These are phyloP conservation scores for Cavia porcellus DNA, from an alignment of 2,113 vertebrate species.

Conservation along the genomic window DNA sequence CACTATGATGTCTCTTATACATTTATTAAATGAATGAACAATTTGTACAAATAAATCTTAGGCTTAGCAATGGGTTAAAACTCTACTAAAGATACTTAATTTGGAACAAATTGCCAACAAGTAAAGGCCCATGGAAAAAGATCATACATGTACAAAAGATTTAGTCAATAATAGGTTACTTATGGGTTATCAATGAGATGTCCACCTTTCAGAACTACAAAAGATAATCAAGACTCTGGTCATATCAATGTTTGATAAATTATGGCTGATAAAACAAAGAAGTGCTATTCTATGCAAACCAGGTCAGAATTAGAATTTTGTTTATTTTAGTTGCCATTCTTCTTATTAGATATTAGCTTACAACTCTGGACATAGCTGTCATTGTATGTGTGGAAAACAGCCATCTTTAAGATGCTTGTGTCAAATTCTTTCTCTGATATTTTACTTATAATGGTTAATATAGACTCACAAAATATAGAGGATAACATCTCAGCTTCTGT, in stretches of 20 bases:
- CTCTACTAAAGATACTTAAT: slow-evolving; percentile 46
- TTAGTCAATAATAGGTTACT: background rate
- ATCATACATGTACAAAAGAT: background rate
- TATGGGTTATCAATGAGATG: background rate
- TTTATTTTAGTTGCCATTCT: background rate
- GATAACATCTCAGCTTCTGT: background rate
- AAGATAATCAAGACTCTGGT: background rate
- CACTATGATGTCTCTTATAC: background rate
- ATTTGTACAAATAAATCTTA: background rate
- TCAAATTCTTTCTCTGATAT: slow-evolving; percentile 19
- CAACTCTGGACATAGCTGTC: too few relatives aligned
- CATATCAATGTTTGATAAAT: background rate
- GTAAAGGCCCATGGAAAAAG: background rate
- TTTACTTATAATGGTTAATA: slow-evolving; percentile 31
- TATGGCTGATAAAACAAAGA: background rate
- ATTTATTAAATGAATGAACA: background rate
- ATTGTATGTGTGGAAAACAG: too few relatives aligned
- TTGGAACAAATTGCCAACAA: slow-evolving; percentile 14
- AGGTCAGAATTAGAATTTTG: background rate
- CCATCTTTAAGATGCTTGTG: background rate
- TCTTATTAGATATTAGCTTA: background rate
- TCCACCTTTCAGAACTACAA: background rate
- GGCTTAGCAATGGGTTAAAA: slow-evolving; percentile 4
- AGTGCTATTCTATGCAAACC: background rate
- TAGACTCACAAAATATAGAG: background rate